Percentiles rank a stretch among this genome's conserved stretches.
phyloP scores from a whole-genome alignment of 1,140 invertebrate genomes.

The Ylistrum balloti region DNA sequence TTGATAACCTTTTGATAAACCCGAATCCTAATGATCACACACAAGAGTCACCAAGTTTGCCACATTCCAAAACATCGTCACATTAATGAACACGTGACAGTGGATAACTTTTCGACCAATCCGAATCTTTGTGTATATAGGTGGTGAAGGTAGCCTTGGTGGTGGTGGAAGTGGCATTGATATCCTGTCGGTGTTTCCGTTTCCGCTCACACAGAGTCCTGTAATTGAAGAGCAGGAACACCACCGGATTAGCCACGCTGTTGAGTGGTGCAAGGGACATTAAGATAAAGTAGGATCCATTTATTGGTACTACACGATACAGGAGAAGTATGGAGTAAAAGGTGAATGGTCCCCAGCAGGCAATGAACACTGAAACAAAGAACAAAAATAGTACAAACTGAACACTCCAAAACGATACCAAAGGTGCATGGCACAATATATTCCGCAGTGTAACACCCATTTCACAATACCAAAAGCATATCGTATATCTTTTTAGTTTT shows the following conservation, averaged over 20 bases:
- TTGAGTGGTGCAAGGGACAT: background rate
- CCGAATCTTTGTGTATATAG: background rate
- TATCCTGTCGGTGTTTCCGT: background rate
- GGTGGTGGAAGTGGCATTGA: background rate
- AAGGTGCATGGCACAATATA: no score
- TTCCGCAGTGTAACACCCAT: no score
- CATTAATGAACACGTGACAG: background rate
- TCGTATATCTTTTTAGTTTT: no score
- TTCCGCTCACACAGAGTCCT: background rate
- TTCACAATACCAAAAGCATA: no score
- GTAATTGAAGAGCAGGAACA: background rate
- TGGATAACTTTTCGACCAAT: background rate
- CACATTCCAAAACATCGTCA: background rate
- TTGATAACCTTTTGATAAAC: no score
- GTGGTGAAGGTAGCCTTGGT: background rate
- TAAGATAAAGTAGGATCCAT: background rate
- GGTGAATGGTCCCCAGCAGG: background rate
- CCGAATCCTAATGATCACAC: background rate
- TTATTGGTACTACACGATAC: background rate
- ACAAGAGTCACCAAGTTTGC: background rate
- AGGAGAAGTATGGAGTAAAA: constrained; percentile 5
- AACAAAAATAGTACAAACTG: background rate
- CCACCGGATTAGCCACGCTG: background rate
- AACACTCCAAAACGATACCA: no score
- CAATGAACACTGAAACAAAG: background rate